Base-by-base conservation (phyloP, 2,113 vertebrate genomes). In the Steatornis caripensis region DNA sequence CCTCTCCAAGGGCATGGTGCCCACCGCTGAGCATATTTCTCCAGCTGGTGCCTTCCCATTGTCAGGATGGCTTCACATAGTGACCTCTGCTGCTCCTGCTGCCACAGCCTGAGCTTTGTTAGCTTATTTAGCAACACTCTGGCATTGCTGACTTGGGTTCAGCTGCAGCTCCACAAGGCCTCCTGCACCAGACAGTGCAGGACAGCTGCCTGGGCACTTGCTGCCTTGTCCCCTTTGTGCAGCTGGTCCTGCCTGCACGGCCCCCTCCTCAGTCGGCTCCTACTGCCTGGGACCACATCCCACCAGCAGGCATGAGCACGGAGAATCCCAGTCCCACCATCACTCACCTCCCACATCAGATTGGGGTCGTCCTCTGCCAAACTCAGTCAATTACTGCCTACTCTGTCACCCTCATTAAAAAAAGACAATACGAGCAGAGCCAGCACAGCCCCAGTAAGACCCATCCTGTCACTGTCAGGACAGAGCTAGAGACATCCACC, bases 1-100 rank as follows among this genome's bases (percentile, higher is more conserved):
- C 3, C 41, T 46, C 29, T 45, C 34, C 2, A 4, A 26, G 43
- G 51, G 4, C 4, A 1, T 1, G 15, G 11, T 22, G 39, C 75
- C 46, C 34, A 9, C 39, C 30, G 36, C 61, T 15, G 24, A 68
- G 39, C 22, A 5, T 45, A 1, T 4, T 37, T 6, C 34, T 54
- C 32, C 74, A 51, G 30, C 53, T 20, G 10, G 16, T 22, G 14
- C 60, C 60, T 32, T 34, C 41, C 32, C 1, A 0, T 6, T 17
- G 69, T 14, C 20, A 5, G 19, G 17, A 15, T 17, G 55, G 32
- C 65, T 72, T 54, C 69, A 12, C 39, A 6, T 15, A 2, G 7
- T 48, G 58, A 36, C 34, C 74, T 46, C 48, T 32, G 26, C 68
- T 36, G 37, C 57, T 91, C n/a, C n/a, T 10, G 32, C 41, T 34